Conservation (phyloP, 2,888 invertebrate species). For the Gymnocheta viridis region DNA sequence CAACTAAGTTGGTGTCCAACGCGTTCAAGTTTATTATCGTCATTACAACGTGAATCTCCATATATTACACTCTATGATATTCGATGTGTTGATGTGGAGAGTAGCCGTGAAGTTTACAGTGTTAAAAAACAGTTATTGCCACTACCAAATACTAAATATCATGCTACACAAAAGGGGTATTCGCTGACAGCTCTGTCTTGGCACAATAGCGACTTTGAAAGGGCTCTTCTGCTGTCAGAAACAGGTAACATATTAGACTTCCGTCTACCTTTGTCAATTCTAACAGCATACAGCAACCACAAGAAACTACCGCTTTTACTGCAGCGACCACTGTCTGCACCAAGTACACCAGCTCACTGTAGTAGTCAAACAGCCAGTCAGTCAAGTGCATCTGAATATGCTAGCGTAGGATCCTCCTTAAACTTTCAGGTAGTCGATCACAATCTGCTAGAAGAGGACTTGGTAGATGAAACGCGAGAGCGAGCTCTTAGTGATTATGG, state of each 20-base stretch:
- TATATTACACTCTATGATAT: slow-evolving; percentile 93
- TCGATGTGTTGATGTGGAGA: slow-evolving; percentile 88
- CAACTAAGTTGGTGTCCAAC: slow-evolving; percentile 94
- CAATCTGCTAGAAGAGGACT: slow-evolving; percentile 75
- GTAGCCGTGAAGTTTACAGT: slow-evolving; percentile 88
- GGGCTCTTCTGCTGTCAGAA: slow-evolving; percentile 79
- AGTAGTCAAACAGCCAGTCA: slow-evolving; percentile 65
- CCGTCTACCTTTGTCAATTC: slow-evolving; percentile 78
- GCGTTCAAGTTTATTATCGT: slow-evolving; percentile 88
- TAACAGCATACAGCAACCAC: slow-evolving; percentile 79
- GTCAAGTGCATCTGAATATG: slow-evolving; percentile 71
- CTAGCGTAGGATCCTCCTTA: slow-evolving; percentile 71
- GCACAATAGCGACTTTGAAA: slow-evolving; percentile 89
- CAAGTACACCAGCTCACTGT: slow-evolving; percentile 72
- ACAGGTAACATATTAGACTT: slow-evolving; percentile 78
- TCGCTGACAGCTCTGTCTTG: slow-evolving; percentile 90
- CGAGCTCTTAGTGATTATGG: slow-evolving; percentile 89
- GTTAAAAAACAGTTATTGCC: slow-evolving; percentile 86
- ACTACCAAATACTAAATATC: slow-evolving; percentile 75
- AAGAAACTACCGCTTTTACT: slow-evolving; percentile 77
- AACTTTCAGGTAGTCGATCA: slow-evolving; percentile 75
- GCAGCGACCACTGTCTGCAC: slow-evolving; percentile 75
- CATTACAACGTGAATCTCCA: slow-evolving; percentile 90
- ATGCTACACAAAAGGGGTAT: slow-evolving; percentile 75
- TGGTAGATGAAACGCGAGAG: slow-evolving; percentile 84